Base-by-base conservation (phyloP, 2,888 invertebrate species). In the Drosophila helvetica region DNA sequence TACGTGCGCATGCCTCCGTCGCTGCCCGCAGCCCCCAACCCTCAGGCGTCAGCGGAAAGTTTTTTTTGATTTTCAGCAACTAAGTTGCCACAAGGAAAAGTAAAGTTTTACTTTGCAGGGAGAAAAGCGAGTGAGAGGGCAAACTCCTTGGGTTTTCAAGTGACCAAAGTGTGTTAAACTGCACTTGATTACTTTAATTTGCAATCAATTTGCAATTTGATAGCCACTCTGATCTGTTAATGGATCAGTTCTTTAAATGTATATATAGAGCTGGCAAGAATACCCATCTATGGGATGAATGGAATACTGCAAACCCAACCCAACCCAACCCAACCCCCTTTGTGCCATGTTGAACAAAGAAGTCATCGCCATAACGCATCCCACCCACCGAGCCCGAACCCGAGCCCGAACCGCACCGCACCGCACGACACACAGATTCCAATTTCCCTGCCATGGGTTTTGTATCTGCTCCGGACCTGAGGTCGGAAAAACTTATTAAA, bases 401-500 rank as follows among this genome's bases (percentile, higher is more conserved):
- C 22, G 22, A 22, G 0, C 19, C 19, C 25, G 25, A 7, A 25
- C 25, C 7, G 22, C 22, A 22, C 22, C 0, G 25, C 1, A 7
- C 30, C 9, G 3, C 30, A 9, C 18, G 12, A 15, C 15, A 27
- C 30, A 25, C 25, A 46, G 15, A 15, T 38, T 19, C n/a, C 6
- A 19, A 22, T 22, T 17, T 48, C 12, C 38, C 62, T 42, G 3
- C 12, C 25, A n/a, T 59, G 48, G 43, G 10, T 17, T 19, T 47
- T 48, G 7, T 22, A 15, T 10, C 48, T n/a, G 17, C 67, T 48
- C 22, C 27, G 52, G 38, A 33, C 43, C 52, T 27, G 54, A 25
- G 33, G 48, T n/a, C 38, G n/a, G 53, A 15, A 22, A 76, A 62
- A 54, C 57, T 74, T 70, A 80, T 86, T 83, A 60, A 78, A 80